Conservation (phyloP, 1,140 invertebrate genomes). For the Dendrolimus punctatus region DNA sequence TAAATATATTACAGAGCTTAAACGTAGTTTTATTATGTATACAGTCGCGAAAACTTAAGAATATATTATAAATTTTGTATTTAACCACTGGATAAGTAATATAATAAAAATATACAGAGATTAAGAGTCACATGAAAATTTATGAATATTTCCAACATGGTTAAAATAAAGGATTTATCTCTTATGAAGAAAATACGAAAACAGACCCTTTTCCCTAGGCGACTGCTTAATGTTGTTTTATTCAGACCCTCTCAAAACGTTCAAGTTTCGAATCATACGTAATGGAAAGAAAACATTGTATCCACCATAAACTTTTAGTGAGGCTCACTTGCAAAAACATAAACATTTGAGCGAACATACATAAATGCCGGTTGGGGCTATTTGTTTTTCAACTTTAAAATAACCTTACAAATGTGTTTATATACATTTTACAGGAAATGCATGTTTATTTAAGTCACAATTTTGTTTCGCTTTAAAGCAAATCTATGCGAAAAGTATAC, state of each 20-base stretch:
- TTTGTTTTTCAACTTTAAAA: neutral
- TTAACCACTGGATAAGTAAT: too few relatives aligned
- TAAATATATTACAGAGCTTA: too few relatives aligned
- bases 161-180: neutral
- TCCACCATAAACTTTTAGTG: constrained; percentile 28
- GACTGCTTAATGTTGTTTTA: constrained; percentile 32
- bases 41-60: too few relatives aligned
- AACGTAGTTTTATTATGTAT: too few relatives aligned
- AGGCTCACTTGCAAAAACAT: constrained; percentile 6
- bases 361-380: neutral
- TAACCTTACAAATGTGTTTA: constrained; percentile 1
- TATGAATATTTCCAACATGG: neutral
- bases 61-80: too few relatives aligned
- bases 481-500: too few relatives aligned
- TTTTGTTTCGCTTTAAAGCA: too few relatives aligned
- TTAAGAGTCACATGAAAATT: neutral
- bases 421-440: neutral
- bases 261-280: constrained; percentile 32
- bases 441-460: too few relatives aligned
- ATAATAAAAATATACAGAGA: too few relatives aligned
- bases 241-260: constrained; percentile 24
- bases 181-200: constrained; percentile 17
- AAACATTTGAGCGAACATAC: neutral
- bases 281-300: constrained; percentile 46
- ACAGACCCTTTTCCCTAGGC: constrained; percentile 13